These are phyloP conservation scores for Lasioglossum malachurum DNA, from an alignment of 2,888 invertebrate genomes.

Conservation along the genomic window DNA sequence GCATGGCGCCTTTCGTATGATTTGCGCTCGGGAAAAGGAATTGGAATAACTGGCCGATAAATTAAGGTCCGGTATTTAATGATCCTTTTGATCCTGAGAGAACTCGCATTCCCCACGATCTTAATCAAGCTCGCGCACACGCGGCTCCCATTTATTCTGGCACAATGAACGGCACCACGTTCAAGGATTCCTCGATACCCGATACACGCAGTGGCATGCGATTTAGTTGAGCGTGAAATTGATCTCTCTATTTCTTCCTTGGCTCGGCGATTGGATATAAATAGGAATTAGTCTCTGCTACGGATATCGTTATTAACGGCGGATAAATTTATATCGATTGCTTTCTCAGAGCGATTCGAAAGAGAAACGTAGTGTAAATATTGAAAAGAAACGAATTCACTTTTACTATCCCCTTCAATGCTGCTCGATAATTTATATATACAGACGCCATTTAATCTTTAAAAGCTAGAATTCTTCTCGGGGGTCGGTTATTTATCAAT, in stretches of 20 bases:
- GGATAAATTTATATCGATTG: slow-evolving; percentile 37
- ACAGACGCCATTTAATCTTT: not conserved
- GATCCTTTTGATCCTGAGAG: slow-evolving; percentile 8
- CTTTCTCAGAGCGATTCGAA: not conserved
- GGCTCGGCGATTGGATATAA: slow-evolving; percentile 47
- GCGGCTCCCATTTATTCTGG: not conserved
- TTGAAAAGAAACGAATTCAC: not conserved
- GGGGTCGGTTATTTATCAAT: not conserved
- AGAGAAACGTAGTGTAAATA: not conserved
- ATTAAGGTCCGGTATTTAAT: not conserved
- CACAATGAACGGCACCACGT: slow-evolving; percentile 39
- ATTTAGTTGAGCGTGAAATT: slow-evolving; percentile 69
- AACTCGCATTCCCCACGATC: slow-evolving; percentile 10
- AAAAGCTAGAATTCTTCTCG: not conserved
- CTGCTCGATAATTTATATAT: not conserved
- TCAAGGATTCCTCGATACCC: slow-evolving; percentile 52
- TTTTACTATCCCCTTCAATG: not conserved
- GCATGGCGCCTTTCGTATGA: not conserved
- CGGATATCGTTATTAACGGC: slow-evolving; percentile 31
- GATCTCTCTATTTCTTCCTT: slow-evolving; percentile 47
- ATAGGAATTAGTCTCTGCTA: slow-evolving; percentile 47
- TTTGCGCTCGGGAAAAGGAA: not conserved
- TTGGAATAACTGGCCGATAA: not conserved
- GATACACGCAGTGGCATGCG: slow-evolving; percentile 24
- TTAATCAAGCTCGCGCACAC: slow-evolving; percentile 19